Evolutionary conservation across 2,888 invertebrate genomes (phyloP), one percentile per base, ranked within the genome.

Genomic region (Ophioninae sp.): DNA sequence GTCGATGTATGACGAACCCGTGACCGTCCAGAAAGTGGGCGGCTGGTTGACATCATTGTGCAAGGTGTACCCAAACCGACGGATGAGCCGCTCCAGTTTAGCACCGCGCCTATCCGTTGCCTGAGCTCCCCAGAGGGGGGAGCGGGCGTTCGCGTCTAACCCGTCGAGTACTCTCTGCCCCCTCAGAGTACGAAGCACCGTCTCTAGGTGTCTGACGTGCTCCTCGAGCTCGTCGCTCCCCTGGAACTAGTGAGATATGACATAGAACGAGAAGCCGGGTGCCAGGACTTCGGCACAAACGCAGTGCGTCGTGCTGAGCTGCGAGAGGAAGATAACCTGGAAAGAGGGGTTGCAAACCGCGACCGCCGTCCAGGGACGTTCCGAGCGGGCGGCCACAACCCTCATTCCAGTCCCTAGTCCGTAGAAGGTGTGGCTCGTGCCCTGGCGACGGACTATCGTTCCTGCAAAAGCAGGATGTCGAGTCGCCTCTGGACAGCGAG

Each of bases 391-490:
- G 6, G 58, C 75, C 3, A 63, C 81, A 6, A 81, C n/a, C 44
- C 65, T 63, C 10, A 58, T 44, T 13, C 65, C 44, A 23, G 67
- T 65, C 0, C 81, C 64, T 64, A 83, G n/a, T 13, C 77, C 77
- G 13, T 39, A 58, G 44, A 76, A 58, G 6, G 71, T 73, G 20
- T 77, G 23, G 23, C 51, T 56, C 23, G n/a, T 41, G 22, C 63
- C 59, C 17, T 64, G 69, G 72, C 23, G 65, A 13, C 20, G n/a
- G 58, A 69, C 77, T 72, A 30, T 13, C 84, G 85, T 41, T 84
- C 86, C 78, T 87, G 85, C 44, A 86, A 67, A 6, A 85, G 71
- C 58, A 83, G 67, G 5, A 86, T 67, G 59, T 83, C 84, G 1
- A 85, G 74, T 6, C 51, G 69, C 72, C 80, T 77, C 7, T 17